These are phyloP conservation scores for Antrozous pallidus DNA, from an alignment of 2,797 vertebrate genomes.

Conservation along the genomic window DNA sequence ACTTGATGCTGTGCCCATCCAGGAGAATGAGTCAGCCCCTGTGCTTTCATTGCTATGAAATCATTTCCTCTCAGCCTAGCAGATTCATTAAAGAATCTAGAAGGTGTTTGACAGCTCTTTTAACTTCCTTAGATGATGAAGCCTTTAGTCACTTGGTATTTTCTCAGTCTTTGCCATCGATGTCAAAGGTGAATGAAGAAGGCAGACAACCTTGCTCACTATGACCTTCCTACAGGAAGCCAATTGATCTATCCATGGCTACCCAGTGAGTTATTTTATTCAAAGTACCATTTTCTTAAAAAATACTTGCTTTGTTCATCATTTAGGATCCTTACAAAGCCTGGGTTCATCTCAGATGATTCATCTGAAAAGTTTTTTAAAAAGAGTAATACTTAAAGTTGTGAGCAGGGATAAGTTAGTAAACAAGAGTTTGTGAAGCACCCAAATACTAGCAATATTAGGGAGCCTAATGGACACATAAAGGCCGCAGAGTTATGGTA, in stretches of 20 bases:
- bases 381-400: not conserved
- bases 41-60: not conserved
- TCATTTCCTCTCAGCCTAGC: not conserved
- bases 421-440: not conserved
- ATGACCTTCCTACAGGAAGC: not conserved
- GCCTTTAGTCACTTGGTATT: not conserved
- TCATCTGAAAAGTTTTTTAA: not conserved
- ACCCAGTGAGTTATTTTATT: not conserved
- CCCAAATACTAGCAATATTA: not conserved
- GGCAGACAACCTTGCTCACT: not conserved
- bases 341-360: not conserved
- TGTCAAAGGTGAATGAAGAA: not conserved
- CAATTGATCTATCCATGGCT: not conserved
- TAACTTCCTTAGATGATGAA: not conserved
- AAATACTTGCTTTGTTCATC: not conserved
- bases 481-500: not conserved
- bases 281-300: not conserved
- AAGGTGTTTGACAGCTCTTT: not conserved
- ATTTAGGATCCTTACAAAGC: not conserved
- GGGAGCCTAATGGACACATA: not conserved
- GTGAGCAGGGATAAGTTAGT: not conserved
- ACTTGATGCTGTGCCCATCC: not conserved
- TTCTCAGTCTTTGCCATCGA: not conserved
- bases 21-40: not conserved
- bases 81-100: not conserved